Conservation (phyloP, 2,113 vertebrate genomes). For the Grallaria varia region DNA sequence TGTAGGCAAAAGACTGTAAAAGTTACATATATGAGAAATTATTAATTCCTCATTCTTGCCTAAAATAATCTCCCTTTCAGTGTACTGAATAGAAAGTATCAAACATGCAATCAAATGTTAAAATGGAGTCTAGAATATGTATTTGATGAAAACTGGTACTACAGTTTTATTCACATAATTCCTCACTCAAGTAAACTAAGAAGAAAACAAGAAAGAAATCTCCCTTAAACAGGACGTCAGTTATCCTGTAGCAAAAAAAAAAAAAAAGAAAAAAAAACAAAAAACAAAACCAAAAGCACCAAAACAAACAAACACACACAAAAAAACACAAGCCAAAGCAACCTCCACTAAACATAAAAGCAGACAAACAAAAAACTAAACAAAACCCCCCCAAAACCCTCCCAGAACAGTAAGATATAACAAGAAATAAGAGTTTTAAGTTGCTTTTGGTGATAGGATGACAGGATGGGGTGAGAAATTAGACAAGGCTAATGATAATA, state of each 20-base stretch:
- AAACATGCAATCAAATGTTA: neutral
- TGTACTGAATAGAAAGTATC: neutral
- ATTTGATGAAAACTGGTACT: neutral
- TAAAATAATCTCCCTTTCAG: neutral
- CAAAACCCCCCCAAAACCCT: neutral
- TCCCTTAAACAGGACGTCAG: constrained; percentile 7
- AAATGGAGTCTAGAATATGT: neutral
- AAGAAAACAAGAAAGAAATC: neutral
- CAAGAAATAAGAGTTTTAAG: constrained; percentile 16
- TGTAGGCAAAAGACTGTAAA: neutral
- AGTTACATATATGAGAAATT: neutral
- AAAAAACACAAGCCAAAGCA: neutral
- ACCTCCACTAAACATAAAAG: neutral
- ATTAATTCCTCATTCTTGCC: neutral
- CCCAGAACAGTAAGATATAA: constrained; percentile 21
- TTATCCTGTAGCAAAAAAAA: neutral
- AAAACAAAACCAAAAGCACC: neutral
- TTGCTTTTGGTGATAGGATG: constrained; percentile 7
- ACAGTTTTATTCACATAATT: neutral
- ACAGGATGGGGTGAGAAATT: neutral
- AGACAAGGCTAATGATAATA: neutral
- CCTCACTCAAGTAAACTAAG: neutral
- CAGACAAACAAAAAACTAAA: accelerated
- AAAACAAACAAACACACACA: too few species aligned
- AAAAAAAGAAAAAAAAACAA: too few species aligned